Conservation (phyloP, 2,888 invertebrate species). For the Exephanes ischioxanthus region DNA sequence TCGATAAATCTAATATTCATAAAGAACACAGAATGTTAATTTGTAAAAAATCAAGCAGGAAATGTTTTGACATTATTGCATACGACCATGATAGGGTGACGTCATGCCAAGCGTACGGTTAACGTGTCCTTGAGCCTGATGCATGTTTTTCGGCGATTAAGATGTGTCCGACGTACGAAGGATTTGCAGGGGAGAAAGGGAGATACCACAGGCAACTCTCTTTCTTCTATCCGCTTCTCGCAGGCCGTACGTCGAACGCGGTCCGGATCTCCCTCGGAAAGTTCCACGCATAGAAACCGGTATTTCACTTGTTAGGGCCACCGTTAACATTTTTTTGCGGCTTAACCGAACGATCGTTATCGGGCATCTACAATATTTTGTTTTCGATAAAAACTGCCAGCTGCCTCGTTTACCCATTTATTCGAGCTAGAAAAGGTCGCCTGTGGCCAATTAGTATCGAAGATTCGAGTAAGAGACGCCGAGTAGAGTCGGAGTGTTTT, state of each 20-base stretch:
- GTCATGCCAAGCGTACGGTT: constrained; percentile 14
- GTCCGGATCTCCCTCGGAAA: neutral
- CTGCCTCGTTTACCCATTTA: neutral
- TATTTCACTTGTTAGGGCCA: neutral
- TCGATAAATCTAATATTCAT: neutral
- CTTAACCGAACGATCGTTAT: neutral
- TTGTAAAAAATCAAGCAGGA: neutral
- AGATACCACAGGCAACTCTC: neutral
- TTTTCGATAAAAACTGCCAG: neutral
- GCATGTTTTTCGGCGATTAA: constrained; percentile 3
- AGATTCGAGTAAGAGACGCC: neutral
- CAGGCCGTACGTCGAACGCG: neutral
- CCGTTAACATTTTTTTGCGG: neutral
- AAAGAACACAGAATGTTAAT: neutral
- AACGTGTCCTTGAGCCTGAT: constrained; percentile 3
- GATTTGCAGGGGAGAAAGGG: neutral
- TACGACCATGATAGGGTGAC: constrained; percentile 4
- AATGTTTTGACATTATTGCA: neutral
- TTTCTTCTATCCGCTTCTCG: neutral
- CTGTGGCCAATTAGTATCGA: neutral
- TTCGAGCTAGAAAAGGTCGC: neutral
- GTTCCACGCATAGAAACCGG: neutral
- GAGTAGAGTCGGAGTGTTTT: neutral
- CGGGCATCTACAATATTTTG: neutral
- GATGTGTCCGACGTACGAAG: constrained; percentile 1